These are phyloP conservation scores for Macaca nemestrina DNA, from an alignment of 2,113 vertebrate species.

Conservation along the genomic window DNA sequence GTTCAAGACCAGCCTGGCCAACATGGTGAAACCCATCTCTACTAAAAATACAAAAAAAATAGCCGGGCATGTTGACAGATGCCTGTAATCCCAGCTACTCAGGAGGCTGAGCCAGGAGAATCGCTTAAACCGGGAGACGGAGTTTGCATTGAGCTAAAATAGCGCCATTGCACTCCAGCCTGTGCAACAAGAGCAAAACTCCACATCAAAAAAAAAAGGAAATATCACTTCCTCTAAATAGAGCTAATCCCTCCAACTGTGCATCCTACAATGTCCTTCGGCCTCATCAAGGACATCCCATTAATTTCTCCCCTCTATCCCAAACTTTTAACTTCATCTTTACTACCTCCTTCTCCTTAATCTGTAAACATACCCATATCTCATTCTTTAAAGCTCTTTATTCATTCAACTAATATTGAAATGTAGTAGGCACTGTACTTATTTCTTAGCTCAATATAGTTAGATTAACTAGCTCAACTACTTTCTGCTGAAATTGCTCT, in stretches of 20 bases:
- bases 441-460: not conserved
- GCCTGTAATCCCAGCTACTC: too few species aligned
- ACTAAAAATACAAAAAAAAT: too few species aligned
- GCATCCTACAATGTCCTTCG: not conserved
- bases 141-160: too few species aligned
- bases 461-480: conserved; percentile 26
- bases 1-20: too few species aligned
- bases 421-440: not conserved
- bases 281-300: not conserved
- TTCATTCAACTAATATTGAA: conserved; percentile 36
- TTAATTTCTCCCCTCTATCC: not conserved
- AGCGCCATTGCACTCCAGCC: too few species aligned
- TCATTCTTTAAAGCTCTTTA: conserved; percentile 44
- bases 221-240: conserved; percentile 3
- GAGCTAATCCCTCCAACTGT: not conserved
- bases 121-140: too few species aligned
- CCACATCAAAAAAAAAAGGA: not conserved
- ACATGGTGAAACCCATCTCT: too few species aligned
- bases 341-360: not conserved
- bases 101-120: too few species aligned
- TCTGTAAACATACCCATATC: not conserved
- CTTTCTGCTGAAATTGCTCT: not conserved
- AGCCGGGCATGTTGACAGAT: too few species aligned
- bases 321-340: not conserved
- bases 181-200: too few species aligned